Evolutionary conservation across 2,113 vertebrate genomes (phyloP).

Genomic region (Castor canadensis): DNA sequence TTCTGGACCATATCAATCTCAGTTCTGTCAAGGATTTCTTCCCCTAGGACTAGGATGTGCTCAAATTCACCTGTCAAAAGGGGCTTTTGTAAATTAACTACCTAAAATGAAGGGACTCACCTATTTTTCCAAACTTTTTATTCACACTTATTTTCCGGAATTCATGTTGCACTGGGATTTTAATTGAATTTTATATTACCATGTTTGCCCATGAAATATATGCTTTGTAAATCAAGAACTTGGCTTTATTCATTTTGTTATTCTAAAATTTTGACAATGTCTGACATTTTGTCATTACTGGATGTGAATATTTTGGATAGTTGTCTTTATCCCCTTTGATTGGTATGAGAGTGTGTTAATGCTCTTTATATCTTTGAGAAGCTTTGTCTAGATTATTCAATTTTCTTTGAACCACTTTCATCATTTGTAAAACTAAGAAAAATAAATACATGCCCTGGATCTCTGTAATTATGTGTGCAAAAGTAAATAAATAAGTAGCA

Average conservation of each 20-base stretch:
- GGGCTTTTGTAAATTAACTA: too few species aligned
- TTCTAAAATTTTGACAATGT: not conserved
- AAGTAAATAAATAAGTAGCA: not conserved
- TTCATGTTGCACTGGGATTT: too few species aligned
- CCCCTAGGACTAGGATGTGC: too few species aligned
- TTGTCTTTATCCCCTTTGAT: not conserved
- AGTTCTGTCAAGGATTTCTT: not conserved
- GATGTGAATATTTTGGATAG: not conserved
- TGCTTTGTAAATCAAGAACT: not conserved
- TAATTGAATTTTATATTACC: too few species aligned
- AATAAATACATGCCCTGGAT: not conserved
- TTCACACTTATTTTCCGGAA: too few species aligned
- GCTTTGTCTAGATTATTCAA: not conserved
- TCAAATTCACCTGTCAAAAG: too few species aligned
- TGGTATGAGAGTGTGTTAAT: not conserved
- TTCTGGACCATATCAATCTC: not conserved
- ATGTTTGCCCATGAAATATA: not conserved
- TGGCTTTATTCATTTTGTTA: not conserved
- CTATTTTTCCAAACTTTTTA: too few species aligned
- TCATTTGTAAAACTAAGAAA: not conserved
- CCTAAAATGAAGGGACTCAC: too few species aligned
- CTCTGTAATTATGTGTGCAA: not conserved
- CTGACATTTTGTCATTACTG: not conserved
- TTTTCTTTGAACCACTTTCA: not conserved
- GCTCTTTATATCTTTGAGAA: not conserved